These are phyloP conservation scores for Paguma larvata DNA, from an alignment of 2,797 vertebrate genomes.

Conservation along the genomic window DNA sequence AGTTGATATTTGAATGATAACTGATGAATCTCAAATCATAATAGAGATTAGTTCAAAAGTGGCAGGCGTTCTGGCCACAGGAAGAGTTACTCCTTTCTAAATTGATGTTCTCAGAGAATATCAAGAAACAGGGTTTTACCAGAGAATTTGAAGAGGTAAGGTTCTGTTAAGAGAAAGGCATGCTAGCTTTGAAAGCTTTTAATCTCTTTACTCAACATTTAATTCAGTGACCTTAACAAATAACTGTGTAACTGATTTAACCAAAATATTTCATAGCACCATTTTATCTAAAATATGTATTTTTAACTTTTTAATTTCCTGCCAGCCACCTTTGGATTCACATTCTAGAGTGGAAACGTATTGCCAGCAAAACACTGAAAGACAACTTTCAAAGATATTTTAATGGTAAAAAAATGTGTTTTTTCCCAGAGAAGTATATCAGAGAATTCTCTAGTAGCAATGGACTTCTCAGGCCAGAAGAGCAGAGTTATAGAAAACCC, in stretches of 20 bases:
- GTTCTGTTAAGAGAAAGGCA: slow-evolving; percentile 43
- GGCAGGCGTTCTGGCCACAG: background rate
- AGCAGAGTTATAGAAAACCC: slow-evolving; percentile 98
- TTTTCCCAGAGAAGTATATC: slow-evolving; percentile 96
- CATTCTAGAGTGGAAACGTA: background rate
- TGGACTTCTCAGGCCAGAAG: slow-evolving; percentile 99
- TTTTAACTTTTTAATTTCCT: slow-evolving; percentile 58
- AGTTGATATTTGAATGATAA: slow-evolving; percentile 42
- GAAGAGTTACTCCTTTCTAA: slow-evolving; percentile 17
- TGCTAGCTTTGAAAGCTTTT: slow-evolving; percentile 25
- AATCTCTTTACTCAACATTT: background rate
- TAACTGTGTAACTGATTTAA: background rate
- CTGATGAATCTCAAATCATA: slow-evolving; percentile 40
- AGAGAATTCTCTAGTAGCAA: slow-evolving; percentile 98
- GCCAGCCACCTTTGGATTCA: background rate
- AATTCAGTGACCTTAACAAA: slow-evolving; percentile 27
- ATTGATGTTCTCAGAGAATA: background rate
- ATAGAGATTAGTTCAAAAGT: slow-evolving; percentile 7
- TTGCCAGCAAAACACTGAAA: background rate
- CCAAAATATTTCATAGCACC: slow-evolving; percentile 4
- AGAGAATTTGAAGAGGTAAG: slow-evolving; percentile 28
- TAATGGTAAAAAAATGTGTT: slow-evolving; percentile 18
- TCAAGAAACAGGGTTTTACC: background rate
- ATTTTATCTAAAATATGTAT: slow-evolving; percentile 25
- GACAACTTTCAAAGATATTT: slow-evolving; percentile 28